phyloP scores from a whole-genome alignment of 2,888 invertebrate genomes.

The Eledona agricola region DNA sequence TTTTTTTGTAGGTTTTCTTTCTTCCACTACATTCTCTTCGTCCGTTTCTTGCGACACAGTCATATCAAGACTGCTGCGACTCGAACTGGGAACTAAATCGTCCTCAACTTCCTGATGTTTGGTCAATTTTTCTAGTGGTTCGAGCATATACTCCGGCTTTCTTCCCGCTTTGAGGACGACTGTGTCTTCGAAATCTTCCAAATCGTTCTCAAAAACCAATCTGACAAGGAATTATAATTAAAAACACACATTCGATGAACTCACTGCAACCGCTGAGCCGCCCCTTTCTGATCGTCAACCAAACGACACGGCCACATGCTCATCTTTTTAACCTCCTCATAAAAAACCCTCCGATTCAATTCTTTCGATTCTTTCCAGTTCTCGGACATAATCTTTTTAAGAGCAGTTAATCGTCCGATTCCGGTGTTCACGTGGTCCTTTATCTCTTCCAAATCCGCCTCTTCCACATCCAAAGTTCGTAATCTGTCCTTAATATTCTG shows the following conservation, averaged over 20 bases:
- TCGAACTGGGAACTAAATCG: no score
- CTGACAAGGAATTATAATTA: conserved; percentile 28
- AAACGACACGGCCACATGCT: conserved; percentile 19
- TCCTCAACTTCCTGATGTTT: no score
- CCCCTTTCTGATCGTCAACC: conserved; percentile 5
- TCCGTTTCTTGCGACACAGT: background rate
- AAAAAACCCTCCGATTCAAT: conserved; percentile 16
- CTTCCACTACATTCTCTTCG: no score
- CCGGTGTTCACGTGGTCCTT: conserved; percentile 5
- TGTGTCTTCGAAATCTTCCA: conserved; percentile 31
- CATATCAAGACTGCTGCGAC: background rate
- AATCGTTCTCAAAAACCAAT: conserved; percentile 28
- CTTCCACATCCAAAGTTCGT: background rate
- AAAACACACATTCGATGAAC: conserved; percentile 12
- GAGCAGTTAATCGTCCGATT: conserved; percentile 2
- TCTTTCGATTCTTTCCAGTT: conserved; percentile 27
- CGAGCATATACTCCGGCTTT: conserved; percentile 4
- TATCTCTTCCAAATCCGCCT: conserved; percentile 7
- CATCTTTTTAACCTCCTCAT: conserved; percentile 18
- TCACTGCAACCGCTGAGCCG: conserved; percentile 14
- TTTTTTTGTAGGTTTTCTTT: no score
- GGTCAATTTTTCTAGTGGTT: conserved; percentile 24
- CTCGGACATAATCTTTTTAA: background rate
- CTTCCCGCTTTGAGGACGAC: background rate
- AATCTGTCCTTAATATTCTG: conserved; percentile 57